Evolutionary conservation across 2,888 invertebrate genomes (phyloP), one percentile per base, ranked within the genome.

Genomic region (Aphidoletes aphidimyza): DNA sequence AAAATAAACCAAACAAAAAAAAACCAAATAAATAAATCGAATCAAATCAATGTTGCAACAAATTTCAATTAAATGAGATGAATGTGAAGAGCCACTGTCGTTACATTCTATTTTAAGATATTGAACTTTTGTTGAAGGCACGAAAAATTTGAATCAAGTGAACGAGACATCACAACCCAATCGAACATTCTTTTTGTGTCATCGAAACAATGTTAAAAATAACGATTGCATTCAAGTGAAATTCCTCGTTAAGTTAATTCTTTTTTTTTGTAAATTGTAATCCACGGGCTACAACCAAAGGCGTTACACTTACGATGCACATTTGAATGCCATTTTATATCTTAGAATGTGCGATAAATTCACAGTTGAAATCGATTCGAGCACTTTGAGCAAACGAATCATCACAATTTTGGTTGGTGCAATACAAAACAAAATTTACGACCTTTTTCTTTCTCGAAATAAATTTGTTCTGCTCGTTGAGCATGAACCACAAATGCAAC

Each of bases 1-100:
- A 86, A 86, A 86, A 84, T 85, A 86, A 85, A 69, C 69, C 78
- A 85, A 37, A 9, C 85, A 85, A 86, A 85, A 87, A 86, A 85
- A 86, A 86, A 84, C 86, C 83, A 85, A 83, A 81, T 83, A 30
- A 59, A 81, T 81, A 84, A 85, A 49, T 81, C n/a, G n/a, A 1
- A 37, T 81, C 81, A 22, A 81, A 37, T 81, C 9, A 22, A 37
- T 17, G 86, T 26, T 86, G n/a, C 54, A 47, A 47, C 9, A 54
- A n/a, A n/a, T n/a, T n/a, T n/a, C n/a, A n/a, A 54, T 54, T 54
- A 11, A 69, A 69, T n/a, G 69, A 69, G 69, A 2, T 30, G 2
- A 69, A 30, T 69, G 69, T 69, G 34, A 30, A 69, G 30, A 69
- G 34, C 17, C 69, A 69, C 69, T 69, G 69, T 30, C 69, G 69